Base-by-base conservation (phyloP, 2,888 invertebrate genomes). In the Glomeris marginata region DNA sequence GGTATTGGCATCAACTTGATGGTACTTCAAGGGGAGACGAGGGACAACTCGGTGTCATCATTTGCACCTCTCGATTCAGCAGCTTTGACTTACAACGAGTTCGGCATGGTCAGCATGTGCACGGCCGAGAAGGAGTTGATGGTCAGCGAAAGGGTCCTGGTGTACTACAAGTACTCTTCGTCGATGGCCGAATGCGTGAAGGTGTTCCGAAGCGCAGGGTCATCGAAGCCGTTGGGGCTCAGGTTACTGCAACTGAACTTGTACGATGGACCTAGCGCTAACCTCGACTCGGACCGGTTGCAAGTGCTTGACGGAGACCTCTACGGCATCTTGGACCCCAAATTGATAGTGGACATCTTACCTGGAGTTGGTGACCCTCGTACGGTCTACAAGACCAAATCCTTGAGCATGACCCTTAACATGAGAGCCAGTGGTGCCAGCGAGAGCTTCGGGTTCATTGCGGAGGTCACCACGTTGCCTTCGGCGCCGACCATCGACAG, bases 91-190 rank as follows among this genome's bases (percentile, higher is more conserved):
- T 92, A 92, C 63, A 79, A 88, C 62, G 69, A 92, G 37, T 95
- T 92, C 68, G 92, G 97, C 33, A 70, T 98, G 60, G 79, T 99
- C 15, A 92, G 97, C 58, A 91, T 97, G 58, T 99, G 98, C 66
- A 91, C 94, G 63, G 84, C 92, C 1, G 81, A 83, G 49, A 98
- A 98, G 70, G 84, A 86, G 63, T 78, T 98, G 15, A 74, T 76
- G 1, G 77, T 98, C 1, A 85, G 90, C 65, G 91, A 95, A 63
- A 74, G 95, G 43, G 77, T 95, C 4, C 68, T 97, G 1, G 65
- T 98, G 18, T 98, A 94, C 65, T 95, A 92, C 68, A 97, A 95
- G 66, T 98, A 98, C 62, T 91, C 92, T 62, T 92, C 92, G 59
- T 80, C 83, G 65, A 88, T 94, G 0, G 86, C 94, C 0, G 97